phyloP scores from a whole-genome alignment of 2,888 invertebrate genomes.

The Erebia ligea region DNA sequence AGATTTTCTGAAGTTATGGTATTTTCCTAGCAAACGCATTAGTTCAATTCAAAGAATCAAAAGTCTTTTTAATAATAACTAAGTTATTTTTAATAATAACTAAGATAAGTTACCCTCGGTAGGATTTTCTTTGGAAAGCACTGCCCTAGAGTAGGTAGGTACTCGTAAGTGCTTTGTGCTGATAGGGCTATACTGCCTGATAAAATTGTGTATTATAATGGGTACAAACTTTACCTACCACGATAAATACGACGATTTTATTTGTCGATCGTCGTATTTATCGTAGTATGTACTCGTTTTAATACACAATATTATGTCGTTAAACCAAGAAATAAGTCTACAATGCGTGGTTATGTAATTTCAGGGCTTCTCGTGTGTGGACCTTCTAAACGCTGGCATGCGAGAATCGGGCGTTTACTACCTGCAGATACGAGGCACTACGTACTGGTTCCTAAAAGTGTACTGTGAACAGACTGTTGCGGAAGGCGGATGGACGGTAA shows the following conservation, averaged over 20 bases:
- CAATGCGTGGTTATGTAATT: slow-evolving; percentile 48
- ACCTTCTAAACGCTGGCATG: slow-evolving; percentile 93
- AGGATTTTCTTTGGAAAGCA: too few species aligned
- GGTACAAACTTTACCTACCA: too few species aligned
- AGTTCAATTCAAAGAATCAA: too few species aligned
- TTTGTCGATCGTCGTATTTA: too few species aligned
- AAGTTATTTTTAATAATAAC: not conserved
- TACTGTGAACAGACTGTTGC: slow-evolving; percentile 94
- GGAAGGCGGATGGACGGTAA: slow-evolving; percentile 97
- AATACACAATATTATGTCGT: too few species aligned
- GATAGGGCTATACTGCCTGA: slow-evolving; percentile 11
- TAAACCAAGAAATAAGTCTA: not conserved
- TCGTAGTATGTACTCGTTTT: too few species aligned
- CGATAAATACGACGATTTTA: too few species aligned
- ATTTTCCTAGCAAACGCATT: too few species aligned
- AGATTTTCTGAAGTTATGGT: not conserved
- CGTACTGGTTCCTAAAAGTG: slow-evolving; percentile 96
- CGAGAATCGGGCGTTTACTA: slow-evolving; percentile 94
- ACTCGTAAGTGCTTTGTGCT: too few species aligned
- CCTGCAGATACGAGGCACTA: slow-evolving; percentile 94
- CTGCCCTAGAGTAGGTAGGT: not conserved
- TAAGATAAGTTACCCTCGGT: too few species aligned
- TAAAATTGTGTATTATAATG: too few species aligned
- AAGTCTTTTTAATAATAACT: not conserved
- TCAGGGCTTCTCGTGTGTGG: slow-evolving; percentile 94